Base-by-base conservation (phyloP, 1,140 invertebrate genomes). In the Cotesia typhae region DNA sequence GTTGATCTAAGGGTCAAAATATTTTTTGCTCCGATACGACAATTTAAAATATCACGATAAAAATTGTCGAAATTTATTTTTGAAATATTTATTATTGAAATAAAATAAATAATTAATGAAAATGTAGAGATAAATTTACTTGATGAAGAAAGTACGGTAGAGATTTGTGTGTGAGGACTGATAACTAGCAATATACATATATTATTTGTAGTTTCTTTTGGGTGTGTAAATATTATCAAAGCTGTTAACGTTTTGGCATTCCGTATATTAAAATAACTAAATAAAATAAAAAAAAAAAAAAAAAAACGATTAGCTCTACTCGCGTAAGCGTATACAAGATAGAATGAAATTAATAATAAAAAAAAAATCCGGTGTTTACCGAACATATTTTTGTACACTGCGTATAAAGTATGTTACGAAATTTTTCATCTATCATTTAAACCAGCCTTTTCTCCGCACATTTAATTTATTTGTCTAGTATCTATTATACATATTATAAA, bases 341-440 rank as follows among this genome's bases (percentile, higher is more conserved):
- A 55, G 53, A 59, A 64, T 63, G 41, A 47, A 47, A 47, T 47
- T 47, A 10, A 47, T 35, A 61, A 37, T 51, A 74, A 75, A 67
- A 36, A 67, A 79, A 67, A 72, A 73, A 77, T 75, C 71, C 67
- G 72, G 75, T 53, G 5, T 20, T 67, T 38, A 75, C 73, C 77
- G 78, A 78, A 77, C 75, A 79, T 83, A 83, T 83, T 83, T 83
- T 82, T 83, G 78, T 83, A 82, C 76, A 83, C 77, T 77, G 77
- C 80, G 79, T 82, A 83, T 78, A 82, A 81, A 82, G 74, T 80
- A 77, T 74, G 70, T 78, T 57, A 71, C 20, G 41, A 52, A 71
- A 72, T 67, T 70, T 59, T 53, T 53, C 55, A 70, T 57, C n/a
- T 17, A 47, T 51, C 28, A 63, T 55, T 66, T 47, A 57, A 74